phyloP scores from a whole-genome alignment of 2,113 vertebrate species.

The Saccopteryx leptura region DNA sequence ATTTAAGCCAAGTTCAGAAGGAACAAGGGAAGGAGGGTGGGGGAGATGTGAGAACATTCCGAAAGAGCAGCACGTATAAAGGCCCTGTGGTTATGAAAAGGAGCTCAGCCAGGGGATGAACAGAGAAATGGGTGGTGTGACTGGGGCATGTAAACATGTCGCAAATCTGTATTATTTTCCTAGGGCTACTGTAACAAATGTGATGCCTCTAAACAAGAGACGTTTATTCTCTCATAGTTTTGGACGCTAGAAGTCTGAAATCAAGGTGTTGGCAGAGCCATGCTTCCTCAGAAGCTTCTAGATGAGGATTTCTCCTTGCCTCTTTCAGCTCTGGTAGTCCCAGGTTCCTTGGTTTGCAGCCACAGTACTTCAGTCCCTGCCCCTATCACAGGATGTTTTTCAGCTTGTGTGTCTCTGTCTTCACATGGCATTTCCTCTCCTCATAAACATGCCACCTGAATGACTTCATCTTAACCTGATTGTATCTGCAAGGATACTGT shows the following conservation, averaged over 20 bases:
- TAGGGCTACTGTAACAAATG: background rate
- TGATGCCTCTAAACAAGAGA: background rate
- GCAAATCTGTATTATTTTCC: background rate
- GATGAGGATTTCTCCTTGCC: background rate
- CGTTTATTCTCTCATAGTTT: background rate
- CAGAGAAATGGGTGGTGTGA: background rate
- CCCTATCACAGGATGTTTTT: background rate
- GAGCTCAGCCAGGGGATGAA: background rate
- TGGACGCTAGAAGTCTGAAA: background rate
- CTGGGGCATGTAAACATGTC: background rate
- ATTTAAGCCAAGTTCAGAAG: background rate
- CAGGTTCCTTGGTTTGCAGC: background rate
- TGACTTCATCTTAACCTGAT: background rate
- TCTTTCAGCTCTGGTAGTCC: background rate
- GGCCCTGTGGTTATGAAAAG: background rate
- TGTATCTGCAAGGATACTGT: background rate
- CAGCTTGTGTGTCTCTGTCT: background rate
- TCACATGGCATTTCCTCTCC: background rate
- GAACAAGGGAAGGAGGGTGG: no score
- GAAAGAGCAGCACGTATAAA: background rate
- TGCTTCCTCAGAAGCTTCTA: background rate
- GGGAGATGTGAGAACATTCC: background rate
- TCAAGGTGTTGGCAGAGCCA: background rate
- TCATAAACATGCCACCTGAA: background rate
- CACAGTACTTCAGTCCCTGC: background rate